Evolutionary conservation across 2,888 invertebrate genomes (phyloP), one percentile per base, ranked within the genome.

Genomic region (Cremastinae sp.): DNA sequence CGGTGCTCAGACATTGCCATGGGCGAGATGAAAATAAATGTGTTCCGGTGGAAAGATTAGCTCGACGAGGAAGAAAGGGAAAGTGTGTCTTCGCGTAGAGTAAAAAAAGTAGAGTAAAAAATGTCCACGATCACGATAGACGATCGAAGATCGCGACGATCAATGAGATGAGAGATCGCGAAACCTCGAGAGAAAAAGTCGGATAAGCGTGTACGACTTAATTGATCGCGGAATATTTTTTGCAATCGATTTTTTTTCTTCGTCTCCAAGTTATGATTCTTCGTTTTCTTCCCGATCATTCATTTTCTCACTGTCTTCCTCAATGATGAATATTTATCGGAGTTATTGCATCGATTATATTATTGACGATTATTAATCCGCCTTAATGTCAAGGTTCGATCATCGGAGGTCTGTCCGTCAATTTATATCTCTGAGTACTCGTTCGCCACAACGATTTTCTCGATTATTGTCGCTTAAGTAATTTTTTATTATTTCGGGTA

Each of bases 351-450:
- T 16, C 4, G n/a, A 47, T 20, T 41, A 4, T 14, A 8, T 45
- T 38, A 12, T 51, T 59, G 45, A 5, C 16, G 22, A 38, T 36
- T 28, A 16, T 53, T 20, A 47, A 66, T 53, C 2, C 12, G 1
- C 45, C 20, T 34, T 43, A 73, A 73, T 73, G 66, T 61, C 66
- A 73, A 73, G 66, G 73, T 38, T 16, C 45, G 16, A 59, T 36
- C 36, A 22, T 38, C 8, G 12, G 14, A 36, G 16, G 5, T 16
- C 10, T 18, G 43, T 18, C 58, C 51, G 53, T 65, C 51, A 18
- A 51, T 10, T 18, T 51, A 22, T 43, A 22, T 7, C 28, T 28
- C 43, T 22, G 22, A 22, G 0, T 7, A 8, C n/a, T 38, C 16
- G 10, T 41, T 9, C 14, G 14, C 4, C 9, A 4, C 14, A 5